Evolutionary conservation across 2,888 invertebrate genomes (phyloP), one percentile per base, ranked within the genome.

Genomic region (Gymnoscelis rufifasciata): DNA sequence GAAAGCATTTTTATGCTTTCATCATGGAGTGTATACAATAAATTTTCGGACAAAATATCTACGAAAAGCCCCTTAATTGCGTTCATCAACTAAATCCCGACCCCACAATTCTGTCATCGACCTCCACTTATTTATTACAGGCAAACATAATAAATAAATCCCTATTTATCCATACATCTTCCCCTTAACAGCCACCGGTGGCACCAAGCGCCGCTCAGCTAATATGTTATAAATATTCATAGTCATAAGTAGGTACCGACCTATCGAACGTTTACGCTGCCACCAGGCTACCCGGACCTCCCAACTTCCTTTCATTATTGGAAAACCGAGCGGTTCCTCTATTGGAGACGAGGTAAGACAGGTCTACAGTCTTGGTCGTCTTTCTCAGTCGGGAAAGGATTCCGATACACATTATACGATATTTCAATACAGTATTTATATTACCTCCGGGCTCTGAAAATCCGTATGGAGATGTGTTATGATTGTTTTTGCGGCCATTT

Each of bases 151-250:
- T 45, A 50, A 45, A 50, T 44, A 46, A 50, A 43, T 43, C 43
- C 43, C 36, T 52, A 35, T 37, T 49, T 47, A 51, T 54, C 48
- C 50, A 39, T 45, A 39, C 43, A 43, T 55, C 54, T 57, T 48
- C 57, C 64, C 79, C 81, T 80, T 80, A 79, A 78, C 59, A 62
- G 47, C 53, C 51, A 68, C 69, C 70, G 72, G 74, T 68, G 71
- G 74, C 68, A 70, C 68, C 73, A 68, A 72, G 68, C 73, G 69
- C 68, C 76, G 78, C 74, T 79, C 70, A 44, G 68, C 79, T 84
- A 84, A 84, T 84, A 83, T 68, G 79, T 82, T 82, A 86, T 86
- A 86, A 86, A 86, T 86, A 86, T 86, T 84, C 86, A 86, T 83
- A 77, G 78, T 72, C 72, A 77, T 83, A 86, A 86, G 84, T 80